Evolutionary conservation across 2,888 invertebrate species (phyloP), one percentile per base, ranked within the genome.

Genomic region (Mylabris sibirica): DNA sequence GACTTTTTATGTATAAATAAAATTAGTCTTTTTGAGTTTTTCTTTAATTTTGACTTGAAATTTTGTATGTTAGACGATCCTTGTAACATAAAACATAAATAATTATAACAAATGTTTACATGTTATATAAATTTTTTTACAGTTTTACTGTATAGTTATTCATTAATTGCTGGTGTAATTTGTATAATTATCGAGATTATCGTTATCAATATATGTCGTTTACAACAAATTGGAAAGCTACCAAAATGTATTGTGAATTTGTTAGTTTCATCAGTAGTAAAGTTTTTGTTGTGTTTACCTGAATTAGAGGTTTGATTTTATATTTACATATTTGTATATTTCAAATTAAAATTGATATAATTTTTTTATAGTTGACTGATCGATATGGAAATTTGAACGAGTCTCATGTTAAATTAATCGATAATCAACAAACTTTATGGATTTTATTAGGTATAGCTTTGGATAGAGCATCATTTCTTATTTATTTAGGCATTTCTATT

Each of bases 91-190:
- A n/a, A n/a, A n/a, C n/a, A n/a, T n/a, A n/a, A n/a, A n/a, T n/a
- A n/a, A n/a, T n/a, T n/a, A n/a, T n/a, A n/a, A n/a, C n/a, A n/a
- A n/a, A n/a, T n/a, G n/a, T n/a, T n/a, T n/a, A n/a, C n/a, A n/a
- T n/a, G n/a, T n/a, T n/a, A n/a, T 22, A 26, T 14, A 38, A 38
- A 12, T 38, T 38, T 12, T 30, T 6, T 30, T 35, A 41, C 72
- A 85, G 84, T 84, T 59, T 63, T 74, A 9, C 72, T 82, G 8
- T 84, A 84, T 74, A 79, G 79, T 65, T 81, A 72, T 60, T 76
- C 79, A 20, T 68, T 82, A 22, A 67, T 81, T 6, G 81, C 77
- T 34, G 78, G 76, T n/a, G 57, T 79, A 35, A 30, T 81, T 12
- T 78, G 80, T 11, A 67, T 83, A 2, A 57, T 81, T 5, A 75